Conservation (phyloP, 1,140 invertebrate genomes). For the Eumeta japonica region DNA sequence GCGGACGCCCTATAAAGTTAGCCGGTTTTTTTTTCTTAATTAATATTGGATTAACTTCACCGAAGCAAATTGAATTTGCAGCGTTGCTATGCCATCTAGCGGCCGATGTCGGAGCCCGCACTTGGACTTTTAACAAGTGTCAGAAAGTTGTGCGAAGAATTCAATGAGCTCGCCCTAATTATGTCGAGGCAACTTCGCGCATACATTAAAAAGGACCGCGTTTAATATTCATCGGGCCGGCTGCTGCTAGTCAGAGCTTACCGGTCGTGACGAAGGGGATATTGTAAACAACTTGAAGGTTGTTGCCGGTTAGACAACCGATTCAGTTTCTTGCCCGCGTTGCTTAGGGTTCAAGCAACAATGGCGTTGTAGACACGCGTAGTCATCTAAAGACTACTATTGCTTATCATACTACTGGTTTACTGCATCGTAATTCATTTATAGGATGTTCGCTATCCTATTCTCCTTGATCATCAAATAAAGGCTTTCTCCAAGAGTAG, state of each 20-base stretch:
- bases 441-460: no score
- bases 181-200: conserved; percentile 28
- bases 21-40: no score
- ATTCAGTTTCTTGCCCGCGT: neutral
- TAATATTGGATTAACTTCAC: no score
- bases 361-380: neutral
- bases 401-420: neutral
- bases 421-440: no score
- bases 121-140: no score
- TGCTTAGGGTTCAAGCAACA: neutral
- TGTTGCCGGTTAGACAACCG: neutral
- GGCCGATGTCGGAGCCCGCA: no score
- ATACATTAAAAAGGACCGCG: conserved; percentile 26
- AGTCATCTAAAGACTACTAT: neutral
- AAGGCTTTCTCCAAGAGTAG: no score
- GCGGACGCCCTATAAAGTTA: no score
- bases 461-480: no score
- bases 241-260: conserved; percentile 16
- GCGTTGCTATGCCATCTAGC: no score
- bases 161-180: conserved; percentile 36
- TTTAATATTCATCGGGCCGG: conserved; percentile 39
- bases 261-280: neutral
- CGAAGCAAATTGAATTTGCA: no score
- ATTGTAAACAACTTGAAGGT: neutral
- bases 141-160: no score